phyloP scores from a whole-genome alignment of 1,140 invertebrate genomes.

The Palaemon carinicauda region DNA sequence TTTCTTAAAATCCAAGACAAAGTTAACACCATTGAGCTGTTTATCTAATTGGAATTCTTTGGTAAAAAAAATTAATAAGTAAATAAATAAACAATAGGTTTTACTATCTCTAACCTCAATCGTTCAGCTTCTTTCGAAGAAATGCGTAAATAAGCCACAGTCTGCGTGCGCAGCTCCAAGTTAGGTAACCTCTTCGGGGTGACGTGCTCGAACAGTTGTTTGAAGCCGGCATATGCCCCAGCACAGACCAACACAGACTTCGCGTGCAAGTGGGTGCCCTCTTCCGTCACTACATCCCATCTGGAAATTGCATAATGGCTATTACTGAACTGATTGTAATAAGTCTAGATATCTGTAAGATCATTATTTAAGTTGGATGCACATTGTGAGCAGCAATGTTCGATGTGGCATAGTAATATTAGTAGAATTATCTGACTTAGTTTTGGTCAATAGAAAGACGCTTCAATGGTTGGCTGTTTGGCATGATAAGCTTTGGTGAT shows the following conservation, averaged over 20 bases:
- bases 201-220: not conserved
- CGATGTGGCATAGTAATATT: no score
- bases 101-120: not conserved
- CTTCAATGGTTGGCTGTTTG: no score
- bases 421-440: no score
- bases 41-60: no score
- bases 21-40: not conserved
- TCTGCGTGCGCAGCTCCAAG: not conserved
- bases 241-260: not conserved
- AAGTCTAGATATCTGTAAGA: not conserved
- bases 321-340: no score
- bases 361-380: no score
- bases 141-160: not conserved
- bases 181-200: not conserved
- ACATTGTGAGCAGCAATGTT: no score
- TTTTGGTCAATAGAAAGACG: no score
- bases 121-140: not conserved
- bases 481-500: no score
- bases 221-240: slow-evolving; percentile 3
- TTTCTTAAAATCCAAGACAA: no score
- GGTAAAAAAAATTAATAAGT: no score
- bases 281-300: not conserved
- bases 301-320: not conserved
- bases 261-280: not conserved
- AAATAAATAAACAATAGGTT: no score